Conservation (phyloP, 2,888 invertebrate genomes). For the Ditylenchus weischeri region DNA sequence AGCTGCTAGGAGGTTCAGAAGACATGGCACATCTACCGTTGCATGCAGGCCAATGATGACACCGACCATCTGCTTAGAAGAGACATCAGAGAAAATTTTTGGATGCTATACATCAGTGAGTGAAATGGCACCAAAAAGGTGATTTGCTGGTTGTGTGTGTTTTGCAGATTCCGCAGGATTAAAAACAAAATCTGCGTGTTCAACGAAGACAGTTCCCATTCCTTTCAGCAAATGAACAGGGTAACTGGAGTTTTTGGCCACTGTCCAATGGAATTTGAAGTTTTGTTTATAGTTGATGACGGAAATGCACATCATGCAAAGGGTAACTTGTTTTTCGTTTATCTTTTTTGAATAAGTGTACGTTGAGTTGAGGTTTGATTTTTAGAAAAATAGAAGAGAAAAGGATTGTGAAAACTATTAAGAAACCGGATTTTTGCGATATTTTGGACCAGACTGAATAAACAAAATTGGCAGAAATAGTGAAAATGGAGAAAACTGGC, state of each 20-base stretch:
- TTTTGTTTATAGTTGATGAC: constrained; percentile 44
- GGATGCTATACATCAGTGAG: constrained; percentile 53
- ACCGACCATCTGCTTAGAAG: constrained; percentile 45
- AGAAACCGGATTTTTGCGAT: no score
- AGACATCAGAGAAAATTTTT: constrained; percentile 54
- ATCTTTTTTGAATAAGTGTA: no score
- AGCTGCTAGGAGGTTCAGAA: constrained; percentile 97
- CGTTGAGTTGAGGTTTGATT: no score
- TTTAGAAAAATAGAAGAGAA: no score
- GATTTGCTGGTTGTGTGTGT: background rate
- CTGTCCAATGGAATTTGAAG: background rate
- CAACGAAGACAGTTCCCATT: constrained; percentile 49
- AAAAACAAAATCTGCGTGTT: constrained; percentile 58
- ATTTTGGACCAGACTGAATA: no score
- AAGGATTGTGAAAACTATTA: no score
- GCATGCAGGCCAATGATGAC: constrained; percentile 42
- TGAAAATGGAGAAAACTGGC: no score
- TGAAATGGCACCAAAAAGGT: background rate
- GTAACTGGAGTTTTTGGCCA: constrained; percentile 25
- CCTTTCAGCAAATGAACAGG: constrained; percentile 53
- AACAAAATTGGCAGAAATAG: no score
- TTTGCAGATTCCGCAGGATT: constrained; percentile 51
- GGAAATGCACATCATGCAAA: constrained; percentile 57
- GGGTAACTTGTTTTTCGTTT: constrained; percentile 22
- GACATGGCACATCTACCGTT: constrained; percentile 99